Base-by-base conservation (phyloP, 2,113 vertebrate species). In the Fregata magnificens region DNA sequence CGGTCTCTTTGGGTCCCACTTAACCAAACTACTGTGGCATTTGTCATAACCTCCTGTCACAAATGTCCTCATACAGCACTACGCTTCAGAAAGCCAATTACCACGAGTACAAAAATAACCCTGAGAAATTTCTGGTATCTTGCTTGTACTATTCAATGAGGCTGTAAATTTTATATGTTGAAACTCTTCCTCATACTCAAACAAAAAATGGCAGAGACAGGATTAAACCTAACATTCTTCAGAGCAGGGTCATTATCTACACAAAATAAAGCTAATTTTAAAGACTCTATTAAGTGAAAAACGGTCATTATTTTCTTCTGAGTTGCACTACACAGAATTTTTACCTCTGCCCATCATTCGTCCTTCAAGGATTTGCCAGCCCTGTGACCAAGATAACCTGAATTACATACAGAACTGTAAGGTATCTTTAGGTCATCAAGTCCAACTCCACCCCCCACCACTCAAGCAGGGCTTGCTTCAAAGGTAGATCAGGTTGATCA, bases 361-460 rank as follows among this genome's bases (percentile, higher is more conserved):
- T 59, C 18, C 58, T 72, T 83, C 26, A 47, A 72, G 40, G 29
- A 76, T 38, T 42, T 76, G 55, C 50, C 85, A 90, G 44, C 20
- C 40, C n/a, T 72, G 14, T 26, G 14, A 49, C 40, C 58, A 86
- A 61, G 20, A 55, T 42, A 66, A 72, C 24, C 0, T 52, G 26
- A 34, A 53, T 63, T 58, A 31, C 29, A 36, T 9, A 58, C 18
- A 58, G 29, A 80, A 58, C 44, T 25, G 13, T 15, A 15, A 70
- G 17, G 42, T 42, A 38, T 28, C 42, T 62, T 62, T 28, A 72
- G 12, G 36, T 62, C 58, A 49, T 18, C 9, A 16, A 55, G n/a
- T 55, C 31, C 56, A 71, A 66, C n/a, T n/a, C 45, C 45, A 20
- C 18, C 1, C 2, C 22, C n/a, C 4, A n/a, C n/a, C 0, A 29